Percentiles rank a stretch among this genome's conserved stretches.
Evolutionary conservation across 2,113 vertebrate genomes (phyloP).

Genomic region (Cyanoliseus patagonus): DNA sequence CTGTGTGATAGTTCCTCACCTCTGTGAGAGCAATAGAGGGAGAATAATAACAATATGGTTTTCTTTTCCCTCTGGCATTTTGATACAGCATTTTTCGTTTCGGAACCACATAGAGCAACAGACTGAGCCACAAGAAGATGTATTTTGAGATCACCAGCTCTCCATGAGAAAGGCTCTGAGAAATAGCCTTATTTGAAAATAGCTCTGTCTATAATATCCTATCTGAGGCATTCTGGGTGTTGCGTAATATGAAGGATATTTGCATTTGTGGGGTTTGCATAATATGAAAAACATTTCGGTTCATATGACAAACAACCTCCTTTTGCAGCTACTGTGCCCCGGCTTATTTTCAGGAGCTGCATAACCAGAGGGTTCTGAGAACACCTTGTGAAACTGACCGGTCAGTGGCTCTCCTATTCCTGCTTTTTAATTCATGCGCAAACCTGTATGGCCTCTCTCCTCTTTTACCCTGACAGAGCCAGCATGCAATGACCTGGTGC

Average conservation of each 20-base stretch:
- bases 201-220: neutral
- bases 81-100: neutral
- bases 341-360: neutral
- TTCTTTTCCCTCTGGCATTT: neutral
- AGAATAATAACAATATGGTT: neutral
- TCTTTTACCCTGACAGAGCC: neutral
- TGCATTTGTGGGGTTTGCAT: neutral
- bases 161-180: neutral
- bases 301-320: neutral
- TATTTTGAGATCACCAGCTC: neutral
- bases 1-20: neutral
- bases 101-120: neutral
- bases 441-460: fast-evolving
- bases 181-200: neutral
- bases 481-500: neutral
- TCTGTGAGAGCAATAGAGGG: neutral
- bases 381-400: neutral
- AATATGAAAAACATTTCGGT: neutral
- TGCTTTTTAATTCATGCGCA: neutral
- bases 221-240: neutral
- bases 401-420: fast-evolving
- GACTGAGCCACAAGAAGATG: neutral
- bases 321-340: neutral
- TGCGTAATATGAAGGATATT: neutral
- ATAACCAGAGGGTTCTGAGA: neutral